Base-by-base conservation (phyloP, 1,140 invertebrate genomes). In the Mya arenaria region DNA sequence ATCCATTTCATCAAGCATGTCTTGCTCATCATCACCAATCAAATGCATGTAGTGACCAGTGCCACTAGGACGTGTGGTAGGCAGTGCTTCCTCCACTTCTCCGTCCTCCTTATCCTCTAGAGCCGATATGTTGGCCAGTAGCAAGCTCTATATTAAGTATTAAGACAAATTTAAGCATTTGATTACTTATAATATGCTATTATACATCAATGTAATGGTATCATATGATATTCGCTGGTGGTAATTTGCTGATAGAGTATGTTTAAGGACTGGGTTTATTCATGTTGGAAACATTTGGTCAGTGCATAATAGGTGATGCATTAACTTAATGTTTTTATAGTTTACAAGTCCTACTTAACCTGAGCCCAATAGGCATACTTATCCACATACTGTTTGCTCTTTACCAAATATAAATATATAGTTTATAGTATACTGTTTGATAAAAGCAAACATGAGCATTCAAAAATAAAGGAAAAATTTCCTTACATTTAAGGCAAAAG, bases 41-140 rank as follows among this genome's bases (percentile, higher is more conserved):
- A 91, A 85, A 52, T 90, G 82, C 44, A 91, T 84, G 62, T 89
- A 91, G 72, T 90, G 88, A 19, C 88, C 89, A 65, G 89, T 89
- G 44, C 89, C 87, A 63, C 87, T 87, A 23, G 90, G 83, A 4
- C 88, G 89, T 36, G 77, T 56, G 6, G 68, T 68, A 34, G 72
- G 39, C 10, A 84, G 65, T 39, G 60, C 68, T 58, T 84, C 81
- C 25, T 84, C 79, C 15, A 72, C 83, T 1, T 71, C 73, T n/a
- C n/a, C n/a, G 4, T 84, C 83, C 15, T 87, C 86, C 34, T 85
- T 84, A 55, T 89, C 86, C n/a, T 90, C 87, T 6, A 90, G 77
- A 63, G 88, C 83, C 37, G 72, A 66, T 30, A 90, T 90, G 69
- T 87, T 88, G 58, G 85, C 84, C 52, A 90, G 79, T 23, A 90